Percentiles rank a stretch among this genome's conserved stretches.
phyloP scores from a whole-genome alignment of 2,797 vertebrate species.

The Heliangelus exortis region DNA sequence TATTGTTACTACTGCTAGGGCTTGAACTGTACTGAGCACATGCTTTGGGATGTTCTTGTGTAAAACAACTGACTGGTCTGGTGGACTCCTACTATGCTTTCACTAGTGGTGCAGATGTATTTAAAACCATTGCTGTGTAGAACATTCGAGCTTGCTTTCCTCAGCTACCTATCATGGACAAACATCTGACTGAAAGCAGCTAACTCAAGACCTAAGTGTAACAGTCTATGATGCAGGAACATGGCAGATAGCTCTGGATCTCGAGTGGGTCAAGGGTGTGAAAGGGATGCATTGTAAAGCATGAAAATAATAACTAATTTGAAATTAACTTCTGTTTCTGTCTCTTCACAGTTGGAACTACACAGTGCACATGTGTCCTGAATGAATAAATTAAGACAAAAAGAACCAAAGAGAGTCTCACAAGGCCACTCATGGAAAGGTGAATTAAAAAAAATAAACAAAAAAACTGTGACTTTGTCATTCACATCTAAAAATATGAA shows the following conservation, averaged over 20 bases:
- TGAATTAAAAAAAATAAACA: background rate
- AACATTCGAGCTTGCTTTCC: background rate
- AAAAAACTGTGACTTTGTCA: background rate
- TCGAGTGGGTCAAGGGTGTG: background rate
- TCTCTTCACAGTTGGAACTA: background rate
- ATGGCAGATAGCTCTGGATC: background rate
- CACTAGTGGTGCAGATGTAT: background rate
- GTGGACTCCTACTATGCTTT: background rate
- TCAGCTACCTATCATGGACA: accelerated
- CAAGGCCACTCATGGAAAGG: accelerated
- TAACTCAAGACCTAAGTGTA: accelerated
- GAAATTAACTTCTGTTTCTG: background rate
- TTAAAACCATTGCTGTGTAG: background rate
- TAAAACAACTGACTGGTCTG: background rate
- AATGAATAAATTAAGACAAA: background rate
- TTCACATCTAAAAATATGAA: background rate
- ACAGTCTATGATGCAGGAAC: background rate
- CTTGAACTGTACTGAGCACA: background rate
- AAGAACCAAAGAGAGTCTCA: background rate
- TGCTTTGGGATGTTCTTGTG: background rate
- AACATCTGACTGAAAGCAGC: background rate
- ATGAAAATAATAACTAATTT: background rate
- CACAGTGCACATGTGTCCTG: background rate
- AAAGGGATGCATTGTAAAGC: background rate
- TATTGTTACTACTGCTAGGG: background rate